phyloP scores from a whole-genome alignment of 2,888 invertebrate species.

The Lysandra bellargus region DNA sequence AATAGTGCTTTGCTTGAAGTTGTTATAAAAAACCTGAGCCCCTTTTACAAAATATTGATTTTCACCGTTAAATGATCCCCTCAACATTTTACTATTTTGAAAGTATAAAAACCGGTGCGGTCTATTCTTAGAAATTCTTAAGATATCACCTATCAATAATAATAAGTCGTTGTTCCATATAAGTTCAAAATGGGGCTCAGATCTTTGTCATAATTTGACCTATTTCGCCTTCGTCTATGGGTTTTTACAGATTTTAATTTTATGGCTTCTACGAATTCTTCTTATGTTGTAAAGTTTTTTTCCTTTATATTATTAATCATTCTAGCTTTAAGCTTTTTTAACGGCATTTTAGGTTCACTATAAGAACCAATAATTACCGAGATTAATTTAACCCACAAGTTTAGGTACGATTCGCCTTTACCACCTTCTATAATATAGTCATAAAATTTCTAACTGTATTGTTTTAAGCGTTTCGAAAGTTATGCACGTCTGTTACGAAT shows the following conservation, averaged over 20 bases:
- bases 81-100: background rate
- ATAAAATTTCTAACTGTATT: conserved; percentile 4
- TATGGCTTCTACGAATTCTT: background rate
- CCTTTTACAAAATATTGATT: background rate
- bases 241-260: background rate
- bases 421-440: background rate
- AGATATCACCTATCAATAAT: background rate
- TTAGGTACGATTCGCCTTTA: background rate
- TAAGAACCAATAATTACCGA: too few species aligned
- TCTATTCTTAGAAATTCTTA: background rate
- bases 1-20: background rate
- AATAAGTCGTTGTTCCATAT: background rate
- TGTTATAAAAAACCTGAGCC: background rate
- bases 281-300: background rate
- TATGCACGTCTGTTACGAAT: background rate
- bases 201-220: background rate
- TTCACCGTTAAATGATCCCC: background rate
- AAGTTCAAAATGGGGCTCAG: background rate
- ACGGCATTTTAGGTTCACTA: background rate
- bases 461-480: background rate
- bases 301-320: background rate
- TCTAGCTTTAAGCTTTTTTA: background rate
- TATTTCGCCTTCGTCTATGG: background rate
- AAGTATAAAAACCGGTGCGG: background rate
- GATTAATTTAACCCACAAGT: too few species aligned